Evolutionary conservation across 2,113 vertebrate species (phyloP).

Genomic region (Dicrurus megarhynchus): DNA sequence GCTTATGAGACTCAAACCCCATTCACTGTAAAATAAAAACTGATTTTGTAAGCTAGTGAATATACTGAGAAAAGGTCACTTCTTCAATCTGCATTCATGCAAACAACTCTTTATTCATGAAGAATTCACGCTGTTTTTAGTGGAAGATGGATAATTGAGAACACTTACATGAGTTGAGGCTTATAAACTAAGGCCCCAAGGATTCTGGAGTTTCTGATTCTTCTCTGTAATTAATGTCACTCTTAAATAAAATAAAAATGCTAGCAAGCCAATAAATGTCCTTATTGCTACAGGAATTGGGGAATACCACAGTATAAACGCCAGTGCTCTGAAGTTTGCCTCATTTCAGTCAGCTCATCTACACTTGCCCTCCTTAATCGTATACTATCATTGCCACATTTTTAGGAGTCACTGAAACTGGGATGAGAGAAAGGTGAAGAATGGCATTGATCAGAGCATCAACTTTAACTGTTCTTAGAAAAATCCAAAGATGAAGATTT

Average conservation of each 20-base stretch:
- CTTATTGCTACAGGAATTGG: background rate
- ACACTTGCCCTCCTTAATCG: background rate
- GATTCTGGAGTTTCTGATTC: background rate
- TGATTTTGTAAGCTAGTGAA: background rate
- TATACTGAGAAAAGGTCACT: background rate
- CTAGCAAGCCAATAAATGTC: background rate
- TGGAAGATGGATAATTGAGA: background rate
- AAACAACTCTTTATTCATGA: background rate
- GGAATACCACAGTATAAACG: background rate
- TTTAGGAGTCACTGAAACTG: background rate
- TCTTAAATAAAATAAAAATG: background rate
- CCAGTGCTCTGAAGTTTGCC: background rate
- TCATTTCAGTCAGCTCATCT: background rate
- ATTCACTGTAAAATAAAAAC: background rate
- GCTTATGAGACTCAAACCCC: background rate
- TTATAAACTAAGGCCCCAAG: background rate
- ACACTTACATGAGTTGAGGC: background rate
- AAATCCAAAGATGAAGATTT: background rate
- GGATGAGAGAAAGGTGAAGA: background rate
- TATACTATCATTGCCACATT: background rate
- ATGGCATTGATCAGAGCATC: background rate
- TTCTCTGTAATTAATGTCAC: background rate
- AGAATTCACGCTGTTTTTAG: background rate
- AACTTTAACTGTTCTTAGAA: background rate
- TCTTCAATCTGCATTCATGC: background rate